phyloP scores from a whole-genome alignment of 2,113 vertebrate species.

The Cochlearius cochlearius region DNA sequence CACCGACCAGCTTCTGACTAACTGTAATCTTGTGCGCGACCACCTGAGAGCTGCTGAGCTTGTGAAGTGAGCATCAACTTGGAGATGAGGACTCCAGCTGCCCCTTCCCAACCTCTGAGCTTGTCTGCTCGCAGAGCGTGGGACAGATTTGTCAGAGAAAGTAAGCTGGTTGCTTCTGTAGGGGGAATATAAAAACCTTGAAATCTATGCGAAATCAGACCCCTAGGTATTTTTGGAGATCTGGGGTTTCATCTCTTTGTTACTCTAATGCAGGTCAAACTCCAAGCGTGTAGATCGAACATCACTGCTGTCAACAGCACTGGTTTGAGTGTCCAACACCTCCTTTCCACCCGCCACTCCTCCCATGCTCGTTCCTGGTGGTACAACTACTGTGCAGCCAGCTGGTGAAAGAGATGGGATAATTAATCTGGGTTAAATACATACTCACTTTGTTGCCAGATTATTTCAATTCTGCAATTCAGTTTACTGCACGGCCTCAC shows the following conservation, averaged over 20 bases:
- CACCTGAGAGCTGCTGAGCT: neutral
- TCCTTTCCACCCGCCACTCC: neutral
- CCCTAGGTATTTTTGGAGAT: neutral
- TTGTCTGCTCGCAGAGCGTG: neutral
- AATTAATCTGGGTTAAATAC: neutral
- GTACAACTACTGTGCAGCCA: neutral
- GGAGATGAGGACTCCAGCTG: neutral
- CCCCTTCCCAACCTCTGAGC: neutral
- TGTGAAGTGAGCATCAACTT: too few relatives aligned
- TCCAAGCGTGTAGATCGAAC: neutral
- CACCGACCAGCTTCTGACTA: neutral
- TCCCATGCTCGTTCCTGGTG: neutral
- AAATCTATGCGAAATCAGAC: neutral
- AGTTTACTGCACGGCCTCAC: neutral
- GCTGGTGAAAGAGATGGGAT: neutral
- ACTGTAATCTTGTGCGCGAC: neutral
- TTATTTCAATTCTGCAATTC: neutral
- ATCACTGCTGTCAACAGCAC: rapidly evolving
- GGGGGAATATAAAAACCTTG: neutral
- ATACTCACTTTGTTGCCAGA: neutral
- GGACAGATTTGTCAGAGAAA: rapidly evolving
- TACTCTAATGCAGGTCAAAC: neutral
- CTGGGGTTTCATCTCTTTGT: neutral
- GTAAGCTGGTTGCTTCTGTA: neutral
- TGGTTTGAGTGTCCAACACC: neutral